Evolutionary conservation across 2,888 invertebrate species (phyloP).

Genomic region (Hetaerina titia): DNA sequence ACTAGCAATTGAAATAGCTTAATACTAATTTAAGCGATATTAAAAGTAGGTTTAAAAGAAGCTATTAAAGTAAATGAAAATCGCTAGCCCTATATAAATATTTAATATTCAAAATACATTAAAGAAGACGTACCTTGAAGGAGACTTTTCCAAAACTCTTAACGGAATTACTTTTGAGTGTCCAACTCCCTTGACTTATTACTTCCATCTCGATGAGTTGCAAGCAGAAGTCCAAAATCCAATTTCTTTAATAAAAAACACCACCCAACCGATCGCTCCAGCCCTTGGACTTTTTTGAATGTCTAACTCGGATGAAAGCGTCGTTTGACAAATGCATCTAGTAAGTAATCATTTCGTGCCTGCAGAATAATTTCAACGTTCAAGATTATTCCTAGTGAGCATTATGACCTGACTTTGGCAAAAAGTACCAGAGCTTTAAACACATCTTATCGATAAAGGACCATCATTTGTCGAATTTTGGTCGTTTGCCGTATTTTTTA

Average conservation of each 20-base stretch:
- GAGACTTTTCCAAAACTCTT: neutral
- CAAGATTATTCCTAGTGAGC: no score
- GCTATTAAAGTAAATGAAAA: neutral
- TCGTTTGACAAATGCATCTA: neutral
- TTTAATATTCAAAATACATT: neutral
- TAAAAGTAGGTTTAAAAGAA: neutral
- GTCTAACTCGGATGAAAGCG: no score
- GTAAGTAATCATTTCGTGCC: conserved; percentile 19
- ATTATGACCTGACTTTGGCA: no score
- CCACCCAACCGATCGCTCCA: neutral
- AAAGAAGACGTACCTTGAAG: neutral
- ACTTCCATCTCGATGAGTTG: neutral
- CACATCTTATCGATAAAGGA: no score
- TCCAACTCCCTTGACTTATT: neutral
- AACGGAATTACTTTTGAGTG: conserved; percentile 24
- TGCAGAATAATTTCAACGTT: neutral
- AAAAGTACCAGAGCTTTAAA: no score
- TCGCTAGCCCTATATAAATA: neutral
- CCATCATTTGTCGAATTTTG: no score
- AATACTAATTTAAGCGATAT: neutral
- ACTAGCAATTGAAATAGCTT: neutral
- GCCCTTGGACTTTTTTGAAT: neutral
- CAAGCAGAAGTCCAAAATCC: conserved; percentile 5
- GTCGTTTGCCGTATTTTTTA: no score
- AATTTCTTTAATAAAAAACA: conserved; percentile 37